Evolutionary conservation across 2,113 vertebrate species (phyloP), one percentile per base, ranked within the genome.

Genomic region (Gila orcuttii): DNA sequence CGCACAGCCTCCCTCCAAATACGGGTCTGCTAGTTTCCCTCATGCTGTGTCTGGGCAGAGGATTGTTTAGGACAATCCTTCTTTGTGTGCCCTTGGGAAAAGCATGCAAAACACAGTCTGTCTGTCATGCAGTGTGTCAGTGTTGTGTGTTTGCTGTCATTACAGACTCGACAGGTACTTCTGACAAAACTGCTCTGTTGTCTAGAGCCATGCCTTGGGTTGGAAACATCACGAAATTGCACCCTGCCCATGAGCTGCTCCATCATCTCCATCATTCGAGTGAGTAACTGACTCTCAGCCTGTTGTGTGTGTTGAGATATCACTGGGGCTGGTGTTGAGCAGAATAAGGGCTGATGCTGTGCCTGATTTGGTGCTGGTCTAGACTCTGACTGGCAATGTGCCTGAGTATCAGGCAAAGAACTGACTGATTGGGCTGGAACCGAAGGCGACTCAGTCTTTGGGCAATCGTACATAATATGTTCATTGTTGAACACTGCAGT

Each of bases 31-130:
- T 80, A 86, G 77, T 86, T 86, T 86, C 78, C 50, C 66, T 71
- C 75, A 74, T 31, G 50, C 6, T 86, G 50, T 39, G 55, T 0
- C 64, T 74, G 62, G 13, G 36, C 31, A 28, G 36, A 31, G 42
- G 52, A 28, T 4, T 25, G n/a, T 39, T 79, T 74, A 19, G 78
- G 79, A 73, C 42, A 45, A 9, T 81, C 36, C 15, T 25, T 33
- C 88, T 79, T 83, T 59, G 62, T 87, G 42, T 87, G 86, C 25
- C 80, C 79, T 8, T 57, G 80, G 33, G 55, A 55, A 3, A 82
- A 47, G 23, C 85, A 86, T 15, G 3, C 28, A 28, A 88, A 83
- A 42, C 84, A 83, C 36, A 78, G 39, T 13, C 42, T 62, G 25
- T 76, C 79, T 39, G 68, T 33, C 78, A 86, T 86, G n/a, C 85